Conservation (phyloP, 2,888 invertebrate genomes). For the Sarcophaga carnaria region DNA sequence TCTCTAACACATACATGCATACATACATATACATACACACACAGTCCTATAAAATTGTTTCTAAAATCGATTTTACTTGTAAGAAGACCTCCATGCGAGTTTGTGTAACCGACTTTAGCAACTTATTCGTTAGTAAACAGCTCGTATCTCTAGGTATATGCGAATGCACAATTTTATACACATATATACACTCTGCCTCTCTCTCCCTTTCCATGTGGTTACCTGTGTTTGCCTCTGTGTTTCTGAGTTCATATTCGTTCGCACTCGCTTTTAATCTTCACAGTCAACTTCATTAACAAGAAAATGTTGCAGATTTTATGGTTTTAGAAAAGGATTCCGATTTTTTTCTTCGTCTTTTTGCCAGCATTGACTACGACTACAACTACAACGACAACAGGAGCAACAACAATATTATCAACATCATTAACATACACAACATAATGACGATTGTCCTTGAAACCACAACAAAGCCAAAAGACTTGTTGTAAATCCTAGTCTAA, state of each 20-base stretch:
- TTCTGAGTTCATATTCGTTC: not conserved
- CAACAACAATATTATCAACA: not conserved
- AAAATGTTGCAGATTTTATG: slow-evolving; percentile 61
- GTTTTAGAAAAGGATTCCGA: slow-evolving; percentile 52
- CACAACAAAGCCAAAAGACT: slow-evolving; percentile 66
- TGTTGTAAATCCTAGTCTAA: slow-evolving; percentile 58
- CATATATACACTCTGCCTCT: not conserved
- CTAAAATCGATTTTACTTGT: too few relatives aligned
- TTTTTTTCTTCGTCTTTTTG: slow-evolving; percentile 1
- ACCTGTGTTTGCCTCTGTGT: not conserved
- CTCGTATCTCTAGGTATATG: too few relatives aligned
- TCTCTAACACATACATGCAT: too few relatives aligned
- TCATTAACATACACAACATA: slow-evolving; percentile 10
- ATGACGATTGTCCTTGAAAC: slow-evolving; percentile 60
- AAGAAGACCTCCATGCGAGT: too few relatives aligned
- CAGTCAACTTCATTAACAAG: slow-evolving; percentile 67
- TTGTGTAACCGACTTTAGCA: too few relatives aligned
- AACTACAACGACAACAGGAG: not conserved
- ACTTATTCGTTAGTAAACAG: too few relatives aligned
- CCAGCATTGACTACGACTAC: not conserved
- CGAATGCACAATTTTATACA: too few relatives aligned
- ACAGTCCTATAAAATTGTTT: too few relatives aligned
- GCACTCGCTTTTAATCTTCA: slow-evolving; percentile 14
- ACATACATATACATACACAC: too few relatives aligned
- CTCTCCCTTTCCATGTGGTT: not conserved